These are phyloP conservation scores for Paguma larvata DNA, from an alignment of 2,797 vertebrate genomes.

Conservation along the genomic window DNA sequence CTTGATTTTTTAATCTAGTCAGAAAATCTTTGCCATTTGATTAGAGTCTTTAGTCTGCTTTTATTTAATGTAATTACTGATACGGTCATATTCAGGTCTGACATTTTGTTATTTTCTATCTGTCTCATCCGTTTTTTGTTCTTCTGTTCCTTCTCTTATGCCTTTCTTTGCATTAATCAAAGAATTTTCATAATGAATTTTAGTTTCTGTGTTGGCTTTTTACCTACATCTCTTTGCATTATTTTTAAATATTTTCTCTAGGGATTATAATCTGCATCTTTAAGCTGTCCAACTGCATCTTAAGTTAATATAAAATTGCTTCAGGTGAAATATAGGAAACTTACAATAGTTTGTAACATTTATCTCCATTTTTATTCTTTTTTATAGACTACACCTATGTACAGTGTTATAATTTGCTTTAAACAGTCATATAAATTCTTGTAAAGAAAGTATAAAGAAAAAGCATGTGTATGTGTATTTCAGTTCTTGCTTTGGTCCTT, in stretches of 20 bases:
- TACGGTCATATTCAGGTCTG: slow-evolving; percentile 3
- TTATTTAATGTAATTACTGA: background rate
- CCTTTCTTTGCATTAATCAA: background rate
- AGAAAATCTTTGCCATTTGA: slow-evolving; percentile 2
- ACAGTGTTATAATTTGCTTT: background rate
- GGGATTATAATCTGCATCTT: background rate
- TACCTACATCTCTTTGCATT: background rate
- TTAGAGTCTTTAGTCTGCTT: slow-evolving; percentile 4
- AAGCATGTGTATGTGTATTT: background rate
- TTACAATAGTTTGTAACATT: background rate
- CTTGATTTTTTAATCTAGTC: background rate
- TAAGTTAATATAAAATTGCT: background rate
- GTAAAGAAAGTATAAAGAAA: background rate
- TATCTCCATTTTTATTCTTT: background rate
- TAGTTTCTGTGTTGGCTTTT: background rate
- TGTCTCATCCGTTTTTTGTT: background rate
- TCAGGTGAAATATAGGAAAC: background rate
- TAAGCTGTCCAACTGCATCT: background rate
- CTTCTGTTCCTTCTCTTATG: background rate
- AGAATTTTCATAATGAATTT: slow-evolving; percentile 32
- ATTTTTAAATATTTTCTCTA: background rate
- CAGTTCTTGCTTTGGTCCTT: background rate
- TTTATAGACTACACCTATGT: background rate
- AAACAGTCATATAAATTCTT: background rate
- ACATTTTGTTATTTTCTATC: slow-evolving; percentile 16